These are phyloP conservation scores for Crypturellus tataupa DNA, from an alignment of 2,797 vertebrate genomes.

Conservation along the genomic window DNA sequence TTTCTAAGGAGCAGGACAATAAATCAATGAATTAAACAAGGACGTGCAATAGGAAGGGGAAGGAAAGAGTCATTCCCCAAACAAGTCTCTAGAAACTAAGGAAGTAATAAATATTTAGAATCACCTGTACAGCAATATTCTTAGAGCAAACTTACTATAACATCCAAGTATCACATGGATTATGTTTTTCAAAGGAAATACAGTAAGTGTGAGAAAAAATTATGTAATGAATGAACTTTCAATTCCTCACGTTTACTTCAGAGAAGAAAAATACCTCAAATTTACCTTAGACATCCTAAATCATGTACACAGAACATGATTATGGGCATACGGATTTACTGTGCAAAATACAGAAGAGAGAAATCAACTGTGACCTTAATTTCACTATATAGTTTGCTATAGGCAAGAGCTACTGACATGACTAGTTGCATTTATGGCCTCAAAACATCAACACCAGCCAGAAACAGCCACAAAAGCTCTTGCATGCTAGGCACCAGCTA, in stretches of 20 bases:
- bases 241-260: conserved; percentile 41
- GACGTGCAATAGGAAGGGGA: not conserved
- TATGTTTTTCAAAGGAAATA: conserved; percentile 54
- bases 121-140: conserved; percentile 14
- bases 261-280: conserved; percentile 1
- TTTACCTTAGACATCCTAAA: conserved; percentile 35
- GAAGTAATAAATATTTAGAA: conserved; percentile 42
- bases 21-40: conserved; percentile 17
- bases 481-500: not conserved
- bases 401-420: not conserved
- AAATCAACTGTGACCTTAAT: not conserved
- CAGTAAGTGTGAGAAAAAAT: conserved; percentile 34
- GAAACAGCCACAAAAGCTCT: not conserved
- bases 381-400: not conserved
- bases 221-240: not conserved
- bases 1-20: conserved; percentile 12
- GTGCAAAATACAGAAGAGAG: not conserved
- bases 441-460: not conserved
- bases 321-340: not conserved
- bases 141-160: conserved; percentile 38
- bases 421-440: not conserved
- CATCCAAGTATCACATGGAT: conserved; percentile 15
- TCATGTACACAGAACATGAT: conserved; percentile 21
- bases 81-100: conserved; percentile 24
- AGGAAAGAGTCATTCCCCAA: not conserved